Evolutionary conservation across 2,797 vertebrate genomes (phyloP).

Genomic region (Delichon dasypus): DNA sequence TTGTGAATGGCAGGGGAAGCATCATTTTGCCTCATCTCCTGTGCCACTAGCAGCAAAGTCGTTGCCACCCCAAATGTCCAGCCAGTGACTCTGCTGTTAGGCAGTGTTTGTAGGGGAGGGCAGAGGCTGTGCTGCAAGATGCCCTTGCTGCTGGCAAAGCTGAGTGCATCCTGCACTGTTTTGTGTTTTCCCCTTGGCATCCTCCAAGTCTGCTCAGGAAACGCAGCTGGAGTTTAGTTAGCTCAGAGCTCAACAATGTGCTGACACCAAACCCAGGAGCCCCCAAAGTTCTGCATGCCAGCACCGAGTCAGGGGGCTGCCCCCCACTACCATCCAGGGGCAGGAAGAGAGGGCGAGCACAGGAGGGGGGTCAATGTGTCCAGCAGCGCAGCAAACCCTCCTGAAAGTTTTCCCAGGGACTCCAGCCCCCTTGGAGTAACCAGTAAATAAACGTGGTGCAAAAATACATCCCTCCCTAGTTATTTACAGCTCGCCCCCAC

Average conservation of each 20-base stretch:
- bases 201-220: not conserved
- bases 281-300: not conserved
- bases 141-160: not conserved
- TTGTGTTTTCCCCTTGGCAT: not conserved
- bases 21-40: not conserved
- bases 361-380: fast-evolving
- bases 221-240: not conserved
- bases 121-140: not conserved
- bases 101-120: not conserved
- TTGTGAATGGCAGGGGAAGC: not conserved
- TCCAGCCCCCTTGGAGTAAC: not conserved
- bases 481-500: not conserved
- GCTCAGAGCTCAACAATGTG: not conserved
- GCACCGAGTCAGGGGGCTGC: not conserved
- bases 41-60: not conserved
- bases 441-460: not conserved
- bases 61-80: fast-evolving
- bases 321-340: fast-evolving
- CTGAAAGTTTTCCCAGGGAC: not conserved
- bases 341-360: not conserved
- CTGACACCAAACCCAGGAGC: not conserved
- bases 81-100: not conserved
- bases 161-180: not conserved
- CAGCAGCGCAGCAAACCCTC: not conserved
- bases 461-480: not conserved